A percentile compares a stretch with the other conserved stretches of the same genome.
These are phyloP conservation scores for Oscheius sp. DNA, from an alignment of 2,888 invertebrate species.

Conservation along the genomic window DNA sequence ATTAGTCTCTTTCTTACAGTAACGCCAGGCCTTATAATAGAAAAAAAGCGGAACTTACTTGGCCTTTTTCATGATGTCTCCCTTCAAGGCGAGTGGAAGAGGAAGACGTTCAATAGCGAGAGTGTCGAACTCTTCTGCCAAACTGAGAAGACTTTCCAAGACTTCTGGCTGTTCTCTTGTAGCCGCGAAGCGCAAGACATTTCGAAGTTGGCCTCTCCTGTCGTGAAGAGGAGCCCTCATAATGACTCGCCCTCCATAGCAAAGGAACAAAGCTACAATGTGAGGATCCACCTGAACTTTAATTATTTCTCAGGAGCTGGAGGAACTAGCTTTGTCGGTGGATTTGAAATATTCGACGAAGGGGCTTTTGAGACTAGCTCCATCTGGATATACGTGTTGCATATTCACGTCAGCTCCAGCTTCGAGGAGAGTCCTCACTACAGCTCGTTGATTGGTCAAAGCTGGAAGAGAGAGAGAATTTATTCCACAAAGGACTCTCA, in stretches of 20 bases:
- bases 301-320: not conserved
- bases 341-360: constrained; percentile 59
- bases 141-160: constrained; percentile 48
- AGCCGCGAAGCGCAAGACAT: constrained; percentile 53
- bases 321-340: constrained; percentile 33
- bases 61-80: constrained; percentile 42
- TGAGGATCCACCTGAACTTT: constrained; percentile 43
- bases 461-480: constrained; percentile 25
- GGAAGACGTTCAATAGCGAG: constrained; percentile 56
- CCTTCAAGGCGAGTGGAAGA: constrained; percentile 49
- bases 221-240: constrained; percentile 57
- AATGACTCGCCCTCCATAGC: constrained; percentile 59
- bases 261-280: constrained; percentile 55
- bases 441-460: constrained; percentile 61
- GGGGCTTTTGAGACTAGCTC: constrained; percentile 60
- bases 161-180: constrained; percentile 55
- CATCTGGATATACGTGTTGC: constrained; percentile 54
- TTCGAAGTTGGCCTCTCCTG: constrained; percentile 62
- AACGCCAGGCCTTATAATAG: no score
- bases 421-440: constrained; percentile 46
- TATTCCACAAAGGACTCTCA: not conserved
- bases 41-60: constrained; percentile 43
- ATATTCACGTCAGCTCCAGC: constrained; percentile 64
- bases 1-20: no score
- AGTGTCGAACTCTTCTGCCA: constrained; percentile 56